Percentiles rank a stretch among this genome's conserved stretches.
Conservation (phyloP, 2,888 invertebrate genomes). For the Leptopilina syphax region DNA sequence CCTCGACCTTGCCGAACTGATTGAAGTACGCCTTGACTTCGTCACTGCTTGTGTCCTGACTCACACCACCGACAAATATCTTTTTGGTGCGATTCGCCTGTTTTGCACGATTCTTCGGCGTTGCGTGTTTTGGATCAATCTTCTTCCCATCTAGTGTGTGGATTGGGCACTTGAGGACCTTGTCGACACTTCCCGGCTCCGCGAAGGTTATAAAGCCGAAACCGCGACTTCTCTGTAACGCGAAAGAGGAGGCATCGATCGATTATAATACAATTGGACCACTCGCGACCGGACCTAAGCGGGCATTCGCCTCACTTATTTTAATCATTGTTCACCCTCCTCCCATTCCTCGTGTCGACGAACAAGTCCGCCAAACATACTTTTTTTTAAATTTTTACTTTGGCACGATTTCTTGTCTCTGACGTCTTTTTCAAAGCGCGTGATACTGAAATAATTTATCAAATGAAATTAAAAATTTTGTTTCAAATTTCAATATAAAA, state of each 20-base stretch:
- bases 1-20: conserved; percentile 93
- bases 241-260: conserved; percentile 57
- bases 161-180: conserved; percentile 92
- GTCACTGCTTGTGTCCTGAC: conserved; percentile 93
- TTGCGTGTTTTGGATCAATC: conserved; percentile 96
- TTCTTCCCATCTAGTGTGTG: conserved; percentile 95
- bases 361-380: neutral
- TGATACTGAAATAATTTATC: neutral
- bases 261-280: conserved; percentile 48
- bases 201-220: conserved; percentile 97
- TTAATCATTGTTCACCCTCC: conserved; percentile 28
- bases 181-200: conserved; percentile 93
- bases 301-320: neutral
- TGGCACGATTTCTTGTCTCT: conserved; percentile 9
- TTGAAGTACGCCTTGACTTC: conserved; percentile 94
- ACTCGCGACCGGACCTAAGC: conserved; percentile 2
- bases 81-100: conserved; percentile 93
- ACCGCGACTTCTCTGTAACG: conserved; percentile 92
- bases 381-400: neutral
- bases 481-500: neutral
- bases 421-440: conserved; percentile 8
- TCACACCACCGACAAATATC: conserved; percentile 95
- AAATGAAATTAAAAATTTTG: neutral
- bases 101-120: conserved; percentile 92
- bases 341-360: conserved; percentile 29